Base-by-base conservation (phyloP, 1,140 invertebrate genomes). In the Vanessa atalanta region DNA sequence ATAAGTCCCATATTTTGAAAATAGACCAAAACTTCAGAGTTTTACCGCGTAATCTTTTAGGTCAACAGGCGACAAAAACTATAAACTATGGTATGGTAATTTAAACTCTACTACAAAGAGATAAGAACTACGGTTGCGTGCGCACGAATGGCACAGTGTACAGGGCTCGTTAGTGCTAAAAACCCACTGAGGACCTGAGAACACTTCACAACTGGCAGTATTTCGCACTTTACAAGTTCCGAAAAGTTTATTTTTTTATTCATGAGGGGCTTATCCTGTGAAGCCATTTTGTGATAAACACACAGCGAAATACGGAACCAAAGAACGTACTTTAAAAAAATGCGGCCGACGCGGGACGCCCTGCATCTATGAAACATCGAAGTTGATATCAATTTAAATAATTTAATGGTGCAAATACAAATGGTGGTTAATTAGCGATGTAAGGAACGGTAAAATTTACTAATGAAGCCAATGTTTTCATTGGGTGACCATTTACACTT, bases 161-260 rank as follows among this genome's bases (percentile, higher is more conserved):
- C 67, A 67, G 63, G 64, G 43, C 73, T 75, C 73, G 73, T 75
- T 75, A 75, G 69, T 71, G 60, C 65, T 75, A 75, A 75, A 75
- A 75, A 75, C 69, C 73, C 73, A 71, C 73, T 71, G 69, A 75
- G 69, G 68, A 67, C 67, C 64, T 23, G 68, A 70, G 67, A 67
- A 71, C 73, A 63, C 73, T 75, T 63, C 63, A 71, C 73, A 75
- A 75, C 73, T 75, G 73, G 73, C 69, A 51, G 63, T 75, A 71
- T 75, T 75, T 75, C 69, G 69, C 73, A 75, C 68, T 71, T 75
- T 73, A 31, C 51, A 67, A 71, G 67, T 61, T 65, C 72, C 65
- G 65, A 71, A 71, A 71, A 57, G 51, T 47, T 63, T 60, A 70
- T 66, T 60, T 71, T 75, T 71, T 57, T 75, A 61, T 61, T 61